Percentiles rank a stretch among this genome's conserved stretches.
These are phyloP conservation scores for Solenopsis fugax DNA, from an alignment of 1,140 invertebrate genomes.

Conservation along the genomic window DNA sequence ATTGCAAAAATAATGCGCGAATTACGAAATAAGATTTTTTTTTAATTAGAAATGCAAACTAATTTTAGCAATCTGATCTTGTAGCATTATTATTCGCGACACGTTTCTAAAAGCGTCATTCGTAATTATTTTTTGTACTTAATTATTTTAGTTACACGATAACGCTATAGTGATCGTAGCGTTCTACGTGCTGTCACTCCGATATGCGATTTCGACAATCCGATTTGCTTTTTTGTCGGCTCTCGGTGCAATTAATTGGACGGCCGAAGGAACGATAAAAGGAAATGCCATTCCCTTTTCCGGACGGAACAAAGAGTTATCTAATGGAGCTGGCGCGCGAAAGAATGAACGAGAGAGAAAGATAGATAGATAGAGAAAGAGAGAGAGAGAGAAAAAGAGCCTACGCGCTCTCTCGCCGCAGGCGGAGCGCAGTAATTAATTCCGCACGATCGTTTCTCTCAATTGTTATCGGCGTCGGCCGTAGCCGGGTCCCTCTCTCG, in stretches of 20 bases:
- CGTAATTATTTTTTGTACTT: constrained; percentile 40
- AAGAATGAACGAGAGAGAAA: not conserved
- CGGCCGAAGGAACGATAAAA: constrained; percentile 69
- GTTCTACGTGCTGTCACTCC: constrained; percentile 31
- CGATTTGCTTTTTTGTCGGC: constrained; percentile 69
- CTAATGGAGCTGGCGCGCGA: constrained; percentile 47
- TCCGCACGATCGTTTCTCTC: constrained; percentile 50
- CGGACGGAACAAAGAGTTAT: constrained; percentile 61
- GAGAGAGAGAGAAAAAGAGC: not conserved
- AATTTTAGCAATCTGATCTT: not conserved
- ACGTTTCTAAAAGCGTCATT: not conserved
- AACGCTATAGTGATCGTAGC: constrained; percentile 1
- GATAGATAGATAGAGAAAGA: no score
- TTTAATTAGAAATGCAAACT: not conserved
- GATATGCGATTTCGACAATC: constrained; percentile 54
- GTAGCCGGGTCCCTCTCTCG: not conserved
- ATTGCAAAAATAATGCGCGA: not conserved
- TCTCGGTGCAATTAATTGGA: constrained; percentile 68
- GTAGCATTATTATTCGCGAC: not conserved
- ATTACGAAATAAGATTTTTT: not conserved
- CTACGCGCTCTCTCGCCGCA: constrained; percentile 2
- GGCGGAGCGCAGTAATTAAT: constrained; percentile 65
- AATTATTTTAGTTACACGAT: constrained; percentile 66
- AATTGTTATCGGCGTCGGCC: constrained; percentile 47
- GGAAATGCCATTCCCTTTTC: constrained; percentile 74